Percentiles rank a stretch among this genome's conserved stretches.
Conservation (phyloP, 1,140 invertebrate species). For the Drosophila arizonae region DNA sequence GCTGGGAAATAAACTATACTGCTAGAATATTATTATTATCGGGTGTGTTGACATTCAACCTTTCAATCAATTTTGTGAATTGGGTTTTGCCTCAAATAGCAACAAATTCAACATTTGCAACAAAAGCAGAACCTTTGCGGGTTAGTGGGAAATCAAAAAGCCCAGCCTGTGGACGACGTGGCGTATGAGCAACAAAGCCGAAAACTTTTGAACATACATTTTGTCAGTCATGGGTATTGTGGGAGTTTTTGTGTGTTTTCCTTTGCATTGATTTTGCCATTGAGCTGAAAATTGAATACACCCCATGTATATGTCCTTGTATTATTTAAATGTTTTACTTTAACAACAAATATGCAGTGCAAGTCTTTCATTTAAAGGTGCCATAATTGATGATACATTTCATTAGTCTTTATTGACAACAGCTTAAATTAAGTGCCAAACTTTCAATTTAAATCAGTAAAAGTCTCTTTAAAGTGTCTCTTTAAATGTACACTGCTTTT, state of each 20-base stretch:
- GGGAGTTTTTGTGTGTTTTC: background rate
- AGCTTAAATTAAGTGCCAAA: slow-evolving; percentile 28
- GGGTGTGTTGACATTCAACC: slow-evolving; percentile 3
- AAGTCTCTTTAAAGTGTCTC: too few species aligned
- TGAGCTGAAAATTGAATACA: background rate
- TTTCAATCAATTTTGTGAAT: background rate
- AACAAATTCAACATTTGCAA: background rate
- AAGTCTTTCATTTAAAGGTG: too few species aligned
- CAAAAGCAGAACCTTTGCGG: background rate
- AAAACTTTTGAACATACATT: background rate
- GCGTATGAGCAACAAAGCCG: too few species aligned
- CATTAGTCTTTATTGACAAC: slow-evolving; percentile 15
- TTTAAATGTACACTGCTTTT: too few species aligned
- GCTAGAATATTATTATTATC: background rate
- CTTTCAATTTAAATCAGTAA: background rate
- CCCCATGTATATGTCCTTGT: background rate
- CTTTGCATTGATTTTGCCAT: too few species aligned
- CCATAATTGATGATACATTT: background rate
- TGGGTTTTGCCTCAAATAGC: background rate
- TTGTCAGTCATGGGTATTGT: background rate
- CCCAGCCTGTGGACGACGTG: background rate
- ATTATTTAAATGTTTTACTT: background rate
- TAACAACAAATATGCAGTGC: too few species aligned
- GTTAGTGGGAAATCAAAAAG: background rate
- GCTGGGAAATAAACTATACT: too few species aligned